These are phyloP conservation scores for Varecia variegata DNA, from an alignment of 2,797 vertebrate species.

Conservation along the genomic window DNA sequence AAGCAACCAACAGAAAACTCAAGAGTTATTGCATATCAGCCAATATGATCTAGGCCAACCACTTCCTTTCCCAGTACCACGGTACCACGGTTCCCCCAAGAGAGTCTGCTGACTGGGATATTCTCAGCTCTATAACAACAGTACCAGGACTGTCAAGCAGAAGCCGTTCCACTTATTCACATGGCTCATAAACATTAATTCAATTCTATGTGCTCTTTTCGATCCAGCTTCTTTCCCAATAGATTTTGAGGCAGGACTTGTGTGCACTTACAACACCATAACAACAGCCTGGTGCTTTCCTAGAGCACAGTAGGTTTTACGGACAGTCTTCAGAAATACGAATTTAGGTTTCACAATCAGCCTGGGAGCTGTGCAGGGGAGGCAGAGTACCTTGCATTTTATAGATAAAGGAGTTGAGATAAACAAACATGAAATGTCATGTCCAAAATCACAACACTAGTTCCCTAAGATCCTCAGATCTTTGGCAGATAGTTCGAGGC, in stretches of 20 bases:
- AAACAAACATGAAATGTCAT: neutral
- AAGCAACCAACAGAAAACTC: slow-evolving; percentile 13
- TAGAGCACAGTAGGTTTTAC: neutral
- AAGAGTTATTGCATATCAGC: neutral
- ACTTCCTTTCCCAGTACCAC: neutral
- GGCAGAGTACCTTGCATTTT: neutral
- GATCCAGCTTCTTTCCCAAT: neutral
- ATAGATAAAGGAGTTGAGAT: neutral
- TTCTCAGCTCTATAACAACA: neutral
- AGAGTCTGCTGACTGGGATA: neutral
- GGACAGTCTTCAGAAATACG: neutral
- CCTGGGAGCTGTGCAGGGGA: neutral
- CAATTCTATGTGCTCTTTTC: neutral
- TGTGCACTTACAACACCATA: neutral
- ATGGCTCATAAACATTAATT: neutral
- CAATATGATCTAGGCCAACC: neutral
- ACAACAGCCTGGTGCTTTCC: neutral
- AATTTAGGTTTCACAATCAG: neutral
- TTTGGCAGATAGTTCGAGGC: neutral
- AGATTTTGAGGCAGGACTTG: neutral
- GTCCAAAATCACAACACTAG: neutral
- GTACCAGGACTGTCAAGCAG: neutral
- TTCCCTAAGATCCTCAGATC: neutral
- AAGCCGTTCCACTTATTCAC: neutral
- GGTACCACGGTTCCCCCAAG: neutral